Percentiles rank a stretch among this genome's conserved stretches.
These are phyloP conservation scores for Zhuqinia jingwanae DNA, from an alignment of 2,888 invertebrate species.

Conservation along the genomic window DNA sequence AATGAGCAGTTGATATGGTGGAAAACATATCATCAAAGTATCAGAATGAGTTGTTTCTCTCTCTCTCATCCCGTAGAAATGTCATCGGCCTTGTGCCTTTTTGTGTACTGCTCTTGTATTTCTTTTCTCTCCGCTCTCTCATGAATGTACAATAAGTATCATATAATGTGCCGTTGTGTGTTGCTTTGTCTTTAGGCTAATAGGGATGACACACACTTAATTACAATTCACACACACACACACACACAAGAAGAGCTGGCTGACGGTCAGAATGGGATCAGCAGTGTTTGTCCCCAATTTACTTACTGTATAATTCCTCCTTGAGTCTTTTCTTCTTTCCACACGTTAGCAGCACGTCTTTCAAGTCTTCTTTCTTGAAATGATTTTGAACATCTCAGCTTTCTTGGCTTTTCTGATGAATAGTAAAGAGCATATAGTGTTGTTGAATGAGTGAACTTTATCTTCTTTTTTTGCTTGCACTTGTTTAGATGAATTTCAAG, in stretches of 20 bases:
- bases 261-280: slow-evolving; percentile 54
- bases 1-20: slow-evolving; percentile 57
- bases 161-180: slow-evolving; percentile 58
- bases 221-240: slow-evolving; percentile 69
- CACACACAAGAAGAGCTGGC: slow-evolving; percentile 50
- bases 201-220: slow-evolving; percentile 70
- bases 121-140: slow-evolving; percentile 23
- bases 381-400: slow-evolving; percentile 11
- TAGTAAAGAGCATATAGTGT: background rate
- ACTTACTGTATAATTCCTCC: slow-evolving; percentile 13
- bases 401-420: background rate
- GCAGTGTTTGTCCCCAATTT: slow-evolving; percentile 53
- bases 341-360: slow-evolving; percentile 34
- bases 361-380: slow-evolving; percentile 9
- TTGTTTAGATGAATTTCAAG: slow-evolving; percentile 27
- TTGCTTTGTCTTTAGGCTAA: slow-evolving; percentile 68
- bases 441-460: background rate
- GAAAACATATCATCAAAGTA: slow-evolving; percentile 27
- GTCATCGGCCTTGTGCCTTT: slow-evolving; percentile 27
- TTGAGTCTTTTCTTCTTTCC: slow-evolving; percentile 1
- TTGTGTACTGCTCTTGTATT: slow-evolving; percentile 34
- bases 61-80: background rate
- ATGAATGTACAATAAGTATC: slow-evolving; percentile 58
- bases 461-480: slow-evolving; percentile 10
- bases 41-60: slow-evolving; percentile 13